Evolutionary conservation across 2,888 invertebrate species (phyloP), one percentile per base, ranked within the genome.

Genomic region (Lepidocyrtinus sp.): DNA sequence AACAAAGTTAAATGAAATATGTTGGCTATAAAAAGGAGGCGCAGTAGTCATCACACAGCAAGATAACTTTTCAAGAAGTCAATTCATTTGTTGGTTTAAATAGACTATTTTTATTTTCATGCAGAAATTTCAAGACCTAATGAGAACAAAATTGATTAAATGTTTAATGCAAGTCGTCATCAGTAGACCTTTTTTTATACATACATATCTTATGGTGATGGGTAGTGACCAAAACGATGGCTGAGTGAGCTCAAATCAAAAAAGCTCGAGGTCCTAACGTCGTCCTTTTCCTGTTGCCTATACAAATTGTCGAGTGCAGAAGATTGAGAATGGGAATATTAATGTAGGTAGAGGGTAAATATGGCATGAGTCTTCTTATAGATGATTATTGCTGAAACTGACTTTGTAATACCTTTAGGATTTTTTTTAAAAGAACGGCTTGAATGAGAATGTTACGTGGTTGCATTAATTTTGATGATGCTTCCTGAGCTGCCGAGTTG

Each of bases 91-190:
- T n/a, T 36, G 36, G 5, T 36, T 7, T 36, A 36, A 36, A 26
- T 61, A n/a, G 19, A 19, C 36, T 26, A 45, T 65, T 74, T 74
- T 74, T 67, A 36, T 74, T 64, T 65, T 74, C 46, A 61, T 67
- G 67, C 12, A 50, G 73, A 64, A 73, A 73, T 73, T 63, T 50
- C 64, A 64, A 25, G 62, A 19, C 19, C 27, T 17, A 62, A 64
- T 62, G 73, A 25, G 46, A 62, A 12, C 27, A 36, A 27, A 26
- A 17, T n/a, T n/a, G n/a, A n/a, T n/a, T n/a, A 50, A 62, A 26
- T 70, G 27, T 70, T 61, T 12, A 36, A 36, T 7, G 36, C 12
- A 7, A 36, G 36, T n/a, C n/a, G n/a, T n/a, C n/a, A n/a, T n/a
- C n/a, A n/a, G n/a, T n/a, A 12, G 36, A 36, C 5, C 12, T 36